Evolutionary conservation across 2,888 invertebrate genomes (phyloP).

Genomic region (Gonocerus acuteangulatus): DNA sequence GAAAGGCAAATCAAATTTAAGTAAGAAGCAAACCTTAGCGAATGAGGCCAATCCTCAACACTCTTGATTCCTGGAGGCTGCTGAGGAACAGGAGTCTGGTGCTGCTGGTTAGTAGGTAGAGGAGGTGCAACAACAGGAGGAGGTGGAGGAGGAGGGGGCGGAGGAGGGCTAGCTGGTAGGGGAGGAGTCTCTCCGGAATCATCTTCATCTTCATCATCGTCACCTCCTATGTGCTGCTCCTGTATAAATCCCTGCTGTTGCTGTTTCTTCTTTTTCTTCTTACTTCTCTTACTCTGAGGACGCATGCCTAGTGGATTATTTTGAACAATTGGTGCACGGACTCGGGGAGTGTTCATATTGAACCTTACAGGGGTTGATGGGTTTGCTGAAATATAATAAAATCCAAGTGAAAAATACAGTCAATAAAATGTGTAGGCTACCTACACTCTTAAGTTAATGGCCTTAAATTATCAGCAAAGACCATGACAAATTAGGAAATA

Average conservation of each 20-base stretch:
- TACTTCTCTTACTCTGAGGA: slow-evolving; percentile 42
- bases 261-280: slow-evolving; percentile 44
- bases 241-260: slow-evolving; percentile 38
- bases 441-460: too few species aligned
- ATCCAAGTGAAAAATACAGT: too few species aligned
- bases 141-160: slow-evolving; percentile 41
- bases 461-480: too few species aligned
- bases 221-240: slow-evolving; percentile 50
- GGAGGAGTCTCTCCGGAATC: slow-evolving; percentile 44
- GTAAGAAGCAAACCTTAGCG: too few species aligned
- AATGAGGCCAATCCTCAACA: slow-evolving; percentile 37
- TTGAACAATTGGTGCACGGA: slow-evolving; percentile 19
- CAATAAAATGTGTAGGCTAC: too few species aligned
- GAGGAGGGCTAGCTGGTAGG: slow-evolving; percentile 47
- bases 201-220: slow-evolving; percentile 45
- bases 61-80: slow-evolving; percentile 24
- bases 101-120: slow-evolving; percentile 38
- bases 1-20: too few species aligned
- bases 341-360: slow-evolving; percentile 28
- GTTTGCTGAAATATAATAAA: not conserved
- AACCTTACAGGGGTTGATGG: slow-evolving; percentile 25
- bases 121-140: slow-evolving; percentile 42
- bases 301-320: slow-evolving; percentile 1
- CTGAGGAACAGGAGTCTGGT: slow-evolving; percentile 1
- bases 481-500: too few species aligned